Evolutionary conservation across 2,888 invertebrate species (phyloP).

Genomic region (Oscheius sp.): DNA sequence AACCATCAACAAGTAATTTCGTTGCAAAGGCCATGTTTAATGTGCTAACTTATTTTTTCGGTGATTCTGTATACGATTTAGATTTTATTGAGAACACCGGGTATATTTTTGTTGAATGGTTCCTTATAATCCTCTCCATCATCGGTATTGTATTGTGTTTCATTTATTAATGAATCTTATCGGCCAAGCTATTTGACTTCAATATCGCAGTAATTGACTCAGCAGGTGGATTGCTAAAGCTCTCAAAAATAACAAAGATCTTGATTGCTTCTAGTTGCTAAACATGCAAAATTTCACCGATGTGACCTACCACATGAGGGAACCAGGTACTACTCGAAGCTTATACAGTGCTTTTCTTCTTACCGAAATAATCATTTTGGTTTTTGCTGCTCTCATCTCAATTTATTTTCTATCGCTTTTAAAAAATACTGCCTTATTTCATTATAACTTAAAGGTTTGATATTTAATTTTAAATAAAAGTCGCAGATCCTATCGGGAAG

Average conservation of each 20-base stretch:
- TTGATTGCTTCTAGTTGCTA: no score
- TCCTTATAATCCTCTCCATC: no score
- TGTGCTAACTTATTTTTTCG: not conserved
- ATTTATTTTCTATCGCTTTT: not conserved
- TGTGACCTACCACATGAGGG: constrained; percentile 11
- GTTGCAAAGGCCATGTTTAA: not conserved
- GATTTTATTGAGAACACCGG: not conserved
- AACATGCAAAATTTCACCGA: not conserved
- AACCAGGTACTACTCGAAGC: not conserved
- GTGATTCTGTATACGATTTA: not conserved
- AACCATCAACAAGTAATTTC: not conserved
- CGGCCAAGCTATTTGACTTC: no score
- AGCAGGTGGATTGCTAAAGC: no score
- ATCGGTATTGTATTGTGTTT: no score
- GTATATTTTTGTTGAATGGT: no score
- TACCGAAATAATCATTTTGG: not conserved
- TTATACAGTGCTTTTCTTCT: not conserved
- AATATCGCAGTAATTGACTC: no score
- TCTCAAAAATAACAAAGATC: no score
- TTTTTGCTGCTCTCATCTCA: not conserved
- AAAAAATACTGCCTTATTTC: constrained; percentile 5
- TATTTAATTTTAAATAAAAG: not conserved
- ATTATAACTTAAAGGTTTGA: constrained; percentile 10
- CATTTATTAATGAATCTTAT: no score
- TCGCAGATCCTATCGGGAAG: not conserved